These are phyloP conservation scores for Elanus axillaris DNA, from an alignment of 2,113 vertebrate species.

Conservation along the genomic window DNA sequence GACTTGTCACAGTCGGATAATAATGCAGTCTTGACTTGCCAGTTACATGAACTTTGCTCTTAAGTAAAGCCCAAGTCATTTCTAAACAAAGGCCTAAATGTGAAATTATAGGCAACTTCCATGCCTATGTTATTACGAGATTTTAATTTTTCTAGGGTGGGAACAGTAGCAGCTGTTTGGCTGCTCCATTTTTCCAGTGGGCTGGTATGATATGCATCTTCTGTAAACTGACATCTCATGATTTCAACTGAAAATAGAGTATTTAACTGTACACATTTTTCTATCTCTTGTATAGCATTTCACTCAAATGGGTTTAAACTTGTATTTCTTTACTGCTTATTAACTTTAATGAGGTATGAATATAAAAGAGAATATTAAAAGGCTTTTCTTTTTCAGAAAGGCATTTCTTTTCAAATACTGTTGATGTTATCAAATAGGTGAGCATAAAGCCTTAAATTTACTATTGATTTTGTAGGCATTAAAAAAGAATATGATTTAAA, in stretches of 20 bases:
- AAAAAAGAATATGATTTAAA: background rate
- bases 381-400: background rate
- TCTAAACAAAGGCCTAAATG: conserved; percentile 74
- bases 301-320: background rate
- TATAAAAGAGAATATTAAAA: conserved; percentile 18
- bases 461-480: background rate
- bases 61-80: conserved; percentile 47
- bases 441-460: background rate
- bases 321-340: conserved; percentile 15
- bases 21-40: conserved; percentile 66
- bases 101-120: conserved; percentile 67
- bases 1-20: conserved; percentile 51
- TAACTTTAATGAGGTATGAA: conserved; percentile 19
- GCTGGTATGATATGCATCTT: background rate
- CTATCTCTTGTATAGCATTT: background rate
- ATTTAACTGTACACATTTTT: background rate
- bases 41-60: conserved; percentile 75
- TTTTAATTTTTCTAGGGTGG: conserved; percentile 63
- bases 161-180: conserved; percentile 61
- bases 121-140: conserved; percentile 78
- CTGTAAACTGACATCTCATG: conserved; percentile 8
- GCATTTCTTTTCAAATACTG: background rate
- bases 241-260: conserved; percentile 26
- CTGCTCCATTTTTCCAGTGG: conserved; percentile 47
- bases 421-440: conserved; percentile 7